Evolutionary conservation across 1,140 invertebrate genomes (phyloP).

Genomic region (Rhyacophila brunnea): DNA sequence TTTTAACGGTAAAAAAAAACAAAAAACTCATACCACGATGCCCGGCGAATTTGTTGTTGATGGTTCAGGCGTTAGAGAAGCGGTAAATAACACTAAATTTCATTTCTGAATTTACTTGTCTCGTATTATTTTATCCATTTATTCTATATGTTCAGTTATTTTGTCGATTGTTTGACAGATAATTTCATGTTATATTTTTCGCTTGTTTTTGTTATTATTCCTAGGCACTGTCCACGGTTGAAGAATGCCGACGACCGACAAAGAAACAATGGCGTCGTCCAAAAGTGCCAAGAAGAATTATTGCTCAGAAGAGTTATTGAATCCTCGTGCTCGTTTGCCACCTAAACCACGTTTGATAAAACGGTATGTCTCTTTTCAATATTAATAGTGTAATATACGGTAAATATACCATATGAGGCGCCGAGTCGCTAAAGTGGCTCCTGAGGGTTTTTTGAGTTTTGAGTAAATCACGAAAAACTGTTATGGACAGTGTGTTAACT

Average conservation of each 20-base stretch:
- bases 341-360: constrained; percentile 98
- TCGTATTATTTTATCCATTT: too few species aligned
- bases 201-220: not conserved
- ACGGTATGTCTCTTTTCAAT: constrained; percentile 46
- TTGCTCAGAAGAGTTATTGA: constrained; percentile 93
- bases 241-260: constrained; percentile 92
- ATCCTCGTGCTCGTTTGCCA: constrained; percentile 79
- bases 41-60: constrained; percentile 87
- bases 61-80: constrained; percentile 91
- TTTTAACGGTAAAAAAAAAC: too few species aligned
- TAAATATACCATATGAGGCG: too few species aligned
- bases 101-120: not conserved
- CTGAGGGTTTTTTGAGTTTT: too few species aligned
- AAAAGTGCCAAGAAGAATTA: constrained; percentile 73
- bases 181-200: not conserved
- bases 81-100: constrained; percentile 60
- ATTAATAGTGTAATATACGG: not conserved
- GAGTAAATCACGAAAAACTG: too few species aligned
- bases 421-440: too few species aligned
- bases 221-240: constrained; percentile 90
- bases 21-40: constrained; percentile 31
- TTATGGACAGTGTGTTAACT: too few species aligned
- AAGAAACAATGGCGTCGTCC: constrained; percentile 83
- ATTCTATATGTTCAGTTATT: not conserved
- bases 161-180: not conserved